These are phyloP conservation scores for Aspidapion aeneum DNA, from an alignment of 2,888 invertebrate genomes.

Conservation along the genomic window DNA sequence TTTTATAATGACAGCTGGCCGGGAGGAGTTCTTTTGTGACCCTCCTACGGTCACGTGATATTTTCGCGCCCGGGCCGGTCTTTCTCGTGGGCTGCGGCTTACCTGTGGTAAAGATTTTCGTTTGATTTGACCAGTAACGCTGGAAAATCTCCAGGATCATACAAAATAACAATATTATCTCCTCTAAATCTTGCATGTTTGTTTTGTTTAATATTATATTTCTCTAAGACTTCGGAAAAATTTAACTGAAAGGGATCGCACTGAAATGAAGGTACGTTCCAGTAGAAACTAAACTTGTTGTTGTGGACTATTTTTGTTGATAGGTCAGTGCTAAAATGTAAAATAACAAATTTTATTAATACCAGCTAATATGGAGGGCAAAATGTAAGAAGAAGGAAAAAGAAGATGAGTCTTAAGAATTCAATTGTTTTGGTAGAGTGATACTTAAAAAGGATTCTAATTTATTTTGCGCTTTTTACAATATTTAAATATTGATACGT, in stretches of 20 bases:
- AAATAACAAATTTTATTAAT: no score
- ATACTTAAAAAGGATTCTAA: no score
- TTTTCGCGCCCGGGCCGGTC: no score
- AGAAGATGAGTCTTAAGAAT: no score
- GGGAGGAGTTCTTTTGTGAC: no score
- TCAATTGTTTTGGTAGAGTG: no score
- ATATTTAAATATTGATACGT: no score
- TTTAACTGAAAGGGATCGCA: slow-evolving; percentile 61
- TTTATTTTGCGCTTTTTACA: no score
- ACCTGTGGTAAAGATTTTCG: slow-evolving; percentile 35
- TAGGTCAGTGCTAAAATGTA: not conserved
- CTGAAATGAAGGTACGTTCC: slow-evolving; percentile 77
- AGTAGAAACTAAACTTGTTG: slow-evolving; percentile 52
- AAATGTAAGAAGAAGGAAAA: not conserved
- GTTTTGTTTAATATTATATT: slow-evolving; percentile 66
- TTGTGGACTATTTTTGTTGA: slow-evolving; percentile 2
- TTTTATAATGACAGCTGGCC: no score
- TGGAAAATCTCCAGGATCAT: slow-evolving; percentile 69
- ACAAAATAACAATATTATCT: slow-evolving; percentile 63
- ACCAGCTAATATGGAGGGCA: no score
- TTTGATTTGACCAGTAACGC: slow-evolving; percentile 55
- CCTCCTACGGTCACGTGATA: no score
- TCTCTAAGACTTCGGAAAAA: slow-evolving; percentile 55
- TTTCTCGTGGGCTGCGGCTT: no score
- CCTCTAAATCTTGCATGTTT: slow-evolving; percentile 62